Conservation (phyloP, 2,113 vertebrate species). For the Daubentonia madagascariensis region DNA sequence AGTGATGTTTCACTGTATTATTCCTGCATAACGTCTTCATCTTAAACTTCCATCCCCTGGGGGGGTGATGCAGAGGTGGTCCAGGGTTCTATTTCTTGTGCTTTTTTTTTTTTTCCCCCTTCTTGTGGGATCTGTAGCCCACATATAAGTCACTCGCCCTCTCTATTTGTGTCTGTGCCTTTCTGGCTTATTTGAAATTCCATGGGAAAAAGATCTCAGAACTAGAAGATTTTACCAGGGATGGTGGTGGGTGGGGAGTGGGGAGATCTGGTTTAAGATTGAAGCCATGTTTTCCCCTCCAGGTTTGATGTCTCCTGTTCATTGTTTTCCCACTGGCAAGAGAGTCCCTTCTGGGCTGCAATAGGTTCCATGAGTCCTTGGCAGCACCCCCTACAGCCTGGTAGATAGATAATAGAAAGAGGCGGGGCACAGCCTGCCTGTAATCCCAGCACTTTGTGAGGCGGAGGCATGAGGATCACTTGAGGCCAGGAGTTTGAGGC, state of each 20-base stretch:
- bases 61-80: accelerated
- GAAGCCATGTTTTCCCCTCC: background rate
- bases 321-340: background rate
- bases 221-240: background rate
- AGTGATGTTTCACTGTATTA: background rate
- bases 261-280: background rate
- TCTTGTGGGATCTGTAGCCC: background rate
- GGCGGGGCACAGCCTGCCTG: no score
- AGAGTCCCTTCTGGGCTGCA: background rate
- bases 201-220: background rate
- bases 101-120: no score
- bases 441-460: no score
- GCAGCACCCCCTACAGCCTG: background rate
- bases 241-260: background rate
- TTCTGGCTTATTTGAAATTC: background rate
- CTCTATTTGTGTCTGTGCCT: background rate
- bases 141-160: background rate
- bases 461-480: no score
- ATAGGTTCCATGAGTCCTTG: background rate
- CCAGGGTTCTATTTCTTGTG: background rate
- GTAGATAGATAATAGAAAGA: background rate
- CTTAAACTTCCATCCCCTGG: background rate
- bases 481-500: no score
- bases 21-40: background rate
- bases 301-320: background rate